These are phyloP conservation scores for Sphaerolaimus hirsutus DNA, from an alignment of 2,888 invertebrate genomes.

Conservation along the genomic window DNA sequence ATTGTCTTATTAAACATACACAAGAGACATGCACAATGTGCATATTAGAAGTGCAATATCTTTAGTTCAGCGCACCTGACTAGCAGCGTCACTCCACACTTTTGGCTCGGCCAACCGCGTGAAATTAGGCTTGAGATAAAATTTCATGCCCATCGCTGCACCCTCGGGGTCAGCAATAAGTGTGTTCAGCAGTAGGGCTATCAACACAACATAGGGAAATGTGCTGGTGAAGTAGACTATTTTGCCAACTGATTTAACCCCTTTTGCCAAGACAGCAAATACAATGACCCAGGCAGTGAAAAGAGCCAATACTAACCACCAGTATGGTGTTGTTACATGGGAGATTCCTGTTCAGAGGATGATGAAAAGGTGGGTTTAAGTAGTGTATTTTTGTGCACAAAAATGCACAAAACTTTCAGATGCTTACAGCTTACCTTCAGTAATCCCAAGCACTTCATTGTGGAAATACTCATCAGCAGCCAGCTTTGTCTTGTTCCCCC, in stretches of 20 bases:
- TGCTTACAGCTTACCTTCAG: neutral
- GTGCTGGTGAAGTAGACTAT: constrained; percentile 8
- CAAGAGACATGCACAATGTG: too few relatives aligned
- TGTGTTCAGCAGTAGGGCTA: constrained; percentile 5
- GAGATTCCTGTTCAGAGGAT: too few relatives aligned
- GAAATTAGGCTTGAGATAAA: constrained; percentile 19
- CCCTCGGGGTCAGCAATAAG: constrained; percentile 17
- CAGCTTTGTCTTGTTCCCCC: too few relatives aligned
- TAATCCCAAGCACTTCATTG: constrained; percentile 3
- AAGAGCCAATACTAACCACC: constrained; percentile 4
- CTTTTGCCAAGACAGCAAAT: constrained; percentile 6
- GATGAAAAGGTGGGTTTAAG: too few relatives aligned
- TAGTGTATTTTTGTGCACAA: too few relatives aligned
- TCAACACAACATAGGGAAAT: constrained; percentile 8
- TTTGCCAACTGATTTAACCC: constrained; percentile 7
- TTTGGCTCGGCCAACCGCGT: constrained; percentile 9
- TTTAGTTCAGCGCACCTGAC: too few relatives aligned
- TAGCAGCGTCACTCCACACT: constrained; percentile 20
- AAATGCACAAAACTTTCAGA: too few relatives aligned
- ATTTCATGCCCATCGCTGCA: constrained; percentile 15
- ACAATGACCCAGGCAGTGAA: constrained; percentile 7
- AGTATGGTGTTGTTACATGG: too few relatives aligned
- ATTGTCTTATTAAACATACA: too few relatives aligned
- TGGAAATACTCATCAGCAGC: constrained; percentile 9
- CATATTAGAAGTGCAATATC: too few relatives aligned